A percentile compares a stretch with the other conserved stretches of the same genome.
Conservation (phyloP, 2,888 invertebrate species). For the Onchidella celtica region DNA sequence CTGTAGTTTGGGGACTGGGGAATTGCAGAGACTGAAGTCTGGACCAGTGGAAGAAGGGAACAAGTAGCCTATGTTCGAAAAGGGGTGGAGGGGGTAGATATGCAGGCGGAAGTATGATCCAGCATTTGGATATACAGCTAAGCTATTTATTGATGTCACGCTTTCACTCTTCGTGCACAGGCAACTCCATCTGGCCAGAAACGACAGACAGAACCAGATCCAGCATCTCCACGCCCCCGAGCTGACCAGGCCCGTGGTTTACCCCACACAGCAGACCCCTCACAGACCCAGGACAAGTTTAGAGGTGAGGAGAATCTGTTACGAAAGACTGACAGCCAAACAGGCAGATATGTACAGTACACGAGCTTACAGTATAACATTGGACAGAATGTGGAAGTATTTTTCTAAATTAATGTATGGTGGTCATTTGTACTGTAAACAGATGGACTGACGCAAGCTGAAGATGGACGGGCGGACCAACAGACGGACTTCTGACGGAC, state of each 20-base stretch:
- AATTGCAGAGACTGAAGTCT: not conserved
- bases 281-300: too few species aligned
- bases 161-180: not conserved
- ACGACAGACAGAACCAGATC: not conserved
- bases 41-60: not conserved
- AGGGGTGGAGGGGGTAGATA: not conserved
- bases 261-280: not conserved
- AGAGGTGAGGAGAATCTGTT: too few species aligned
- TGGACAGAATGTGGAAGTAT: not conserved
- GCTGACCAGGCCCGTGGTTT: not conserved
- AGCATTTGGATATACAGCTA: not conserved
- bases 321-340: too few species aligned
- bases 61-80: not conserved
- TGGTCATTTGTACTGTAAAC: too few species aligned
- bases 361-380: not conserved
- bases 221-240: too few species aligned
- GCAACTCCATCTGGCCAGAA: not conserved
- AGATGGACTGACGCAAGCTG: too few species aligned
- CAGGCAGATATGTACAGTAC: too few species aligned
- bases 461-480: too few species aligned
- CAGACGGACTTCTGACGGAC: too few species aligned
- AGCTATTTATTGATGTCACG: not conserved
- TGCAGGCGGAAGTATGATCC: conserved; percentile 1
- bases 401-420: too few species aligned
- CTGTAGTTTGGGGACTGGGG: not conserved